Evolutionary conservation across 2,797 vertebrate genomes (phyloP).

Genomic region (Pygocentrus nattereri): DNA sequence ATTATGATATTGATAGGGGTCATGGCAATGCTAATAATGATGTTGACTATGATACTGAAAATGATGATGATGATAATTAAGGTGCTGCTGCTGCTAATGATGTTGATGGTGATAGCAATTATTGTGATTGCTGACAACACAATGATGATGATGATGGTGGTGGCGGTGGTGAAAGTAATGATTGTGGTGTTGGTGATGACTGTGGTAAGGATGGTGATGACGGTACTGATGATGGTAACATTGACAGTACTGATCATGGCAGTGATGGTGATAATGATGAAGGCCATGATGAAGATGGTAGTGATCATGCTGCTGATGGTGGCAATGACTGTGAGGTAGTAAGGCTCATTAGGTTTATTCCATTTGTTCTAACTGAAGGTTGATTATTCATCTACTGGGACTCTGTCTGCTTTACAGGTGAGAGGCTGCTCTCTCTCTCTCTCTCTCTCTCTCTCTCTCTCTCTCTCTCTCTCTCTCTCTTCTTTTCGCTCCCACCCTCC

Average conservation of each 20-base stretch:
- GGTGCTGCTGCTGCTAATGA: not conserved
- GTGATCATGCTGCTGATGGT: not conserved
- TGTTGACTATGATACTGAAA: not conserved
- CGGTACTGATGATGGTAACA: not conserved
- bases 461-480: conserved; percentile 5
- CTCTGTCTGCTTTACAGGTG: no score
- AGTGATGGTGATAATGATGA: not conserved
- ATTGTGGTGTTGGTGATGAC: not conserved
- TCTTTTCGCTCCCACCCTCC: conserved; percentile 63
- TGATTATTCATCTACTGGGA: no score
- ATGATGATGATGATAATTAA: not conserved
- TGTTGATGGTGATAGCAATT: not conserved
- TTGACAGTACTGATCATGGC: not conserved
- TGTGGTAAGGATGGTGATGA: not conserved
- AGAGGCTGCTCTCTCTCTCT: not conserved
- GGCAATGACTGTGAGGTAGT: not conserved
- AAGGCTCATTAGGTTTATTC: no score
- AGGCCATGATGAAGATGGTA: not conserved
- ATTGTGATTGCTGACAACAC: no score
- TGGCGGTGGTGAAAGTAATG: not conserved
- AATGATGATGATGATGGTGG: not conserved
- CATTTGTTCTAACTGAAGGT: no score
- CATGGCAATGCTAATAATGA: not conserved
- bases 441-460: not conserved
- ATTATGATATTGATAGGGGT: not conserved